Evolutionary conservation across 2,797 vertebrate species (phyloP).

Genomic region (Vipera ursinii): DNA sequence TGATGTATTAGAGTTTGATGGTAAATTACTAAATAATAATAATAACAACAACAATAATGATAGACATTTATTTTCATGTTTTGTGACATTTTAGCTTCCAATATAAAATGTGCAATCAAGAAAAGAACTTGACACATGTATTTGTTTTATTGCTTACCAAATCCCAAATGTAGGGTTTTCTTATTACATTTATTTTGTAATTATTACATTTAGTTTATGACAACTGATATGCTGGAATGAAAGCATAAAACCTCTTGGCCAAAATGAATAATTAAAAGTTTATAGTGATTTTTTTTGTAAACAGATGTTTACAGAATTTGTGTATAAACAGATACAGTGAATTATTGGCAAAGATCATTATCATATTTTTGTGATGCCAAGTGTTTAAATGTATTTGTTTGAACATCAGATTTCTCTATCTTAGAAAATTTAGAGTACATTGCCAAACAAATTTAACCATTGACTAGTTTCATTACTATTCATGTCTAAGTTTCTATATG

Average conservation of each 20-base stretch:
- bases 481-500: conserved; percentile 47
- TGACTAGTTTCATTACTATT: conserved; percentile 43
- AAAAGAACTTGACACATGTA: conserved; percentile 71
- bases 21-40: conserved; percentile 68
- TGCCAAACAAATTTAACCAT: conserved; percentile 43
- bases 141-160: conserved; percentile 76
- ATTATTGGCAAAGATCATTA: conserved; percentile 52
- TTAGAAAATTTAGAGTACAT: conserved; percentile 57
- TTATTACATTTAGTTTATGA: conserved; percentile 53
- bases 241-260: conserved; percentile 66
- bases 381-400: conserved; percentile 58
- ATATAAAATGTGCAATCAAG: conserved; percentile 81
- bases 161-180: conserved; percentile 65
- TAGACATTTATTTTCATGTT: conserved; percentile 79
- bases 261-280: conserved; percentile 57
- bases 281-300: conserved; percentile 50
- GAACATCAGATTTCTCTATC: conserved; percentile 62
- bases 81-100: conserved; percentile 87
- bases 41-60: conserved; percentile 67
- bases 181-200: conserved; percentile 65
- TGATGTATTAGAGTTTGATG: conserved; percentile 78
- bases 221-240: conserved; percentile 75
- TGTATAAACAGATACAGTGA: conserved; percentile 49
- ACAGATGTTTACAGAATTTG: not conserved
- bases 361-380: conserved; percentile 59